Base-by-base conservation (phyloP, 1,140 invertebrate species). In the Caenorhabditis tropicalis region DNA sequence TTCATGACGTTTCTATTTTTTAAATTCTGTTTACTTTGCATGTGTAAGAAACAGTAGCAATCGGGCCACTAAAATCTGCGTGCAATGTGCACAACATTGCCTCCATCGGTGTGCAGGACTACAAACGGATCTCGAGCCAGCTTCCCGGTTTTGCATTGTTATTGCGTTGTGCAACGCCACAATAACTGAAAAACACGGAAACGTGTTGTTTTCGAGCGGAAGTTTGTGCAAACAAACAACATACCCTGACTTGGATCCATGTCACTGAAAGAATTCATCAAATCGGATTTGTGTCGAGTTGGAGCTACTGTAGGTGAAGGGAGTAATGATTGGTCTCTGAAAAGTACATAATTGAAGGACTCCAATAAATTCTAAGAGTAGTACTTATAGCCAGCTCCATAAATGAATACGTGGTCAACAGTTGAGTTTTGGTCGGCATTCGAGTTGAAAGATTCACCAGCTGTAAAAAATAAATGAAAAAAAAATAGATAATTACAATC, bases 101-200 rank as follows among this genome's bases (percentile, higher is more conserved):
- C 94, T 92, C 91, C 93, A 93, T 88, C 94, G 93, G 84, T 89
- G 90, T 1, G 90, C 89, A 1, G 90, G 90, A 21, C 79, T 87
- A 53, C 90, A 90, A 16, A 91, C 85, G 12, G 85, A 86, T n/a
- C 86, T 60, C 15, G 74, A 79, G 12, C 93, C 94, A 7, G 94
- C 93, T n/a, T 94, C 94, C 82, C 94, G 89, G 87, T 94, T 94
- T 88, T 94, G 94, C 91, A 94, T 92, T 5, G 94, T 94, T 51
- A 94, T 93, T 21, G 94, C 93, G 88, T 94, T 94, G 89, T 94
- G 94, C 29, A 94, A 91, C 48, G 94, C 93, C 87, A 94, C 94
- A 36, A 94, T 92, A 24, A 94, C 92, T 7, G 33, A 65, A 86
- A 79, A 83, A 5, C 21, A 56, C 4, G 53, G 31, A 46, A 36